Percentiles rank a stretch among this genome's conserved stretches.
phyloP scores from a whole-genome alignment of 1,140 invertebrate genomes.

The Coptotermes formosanus region DNA sequence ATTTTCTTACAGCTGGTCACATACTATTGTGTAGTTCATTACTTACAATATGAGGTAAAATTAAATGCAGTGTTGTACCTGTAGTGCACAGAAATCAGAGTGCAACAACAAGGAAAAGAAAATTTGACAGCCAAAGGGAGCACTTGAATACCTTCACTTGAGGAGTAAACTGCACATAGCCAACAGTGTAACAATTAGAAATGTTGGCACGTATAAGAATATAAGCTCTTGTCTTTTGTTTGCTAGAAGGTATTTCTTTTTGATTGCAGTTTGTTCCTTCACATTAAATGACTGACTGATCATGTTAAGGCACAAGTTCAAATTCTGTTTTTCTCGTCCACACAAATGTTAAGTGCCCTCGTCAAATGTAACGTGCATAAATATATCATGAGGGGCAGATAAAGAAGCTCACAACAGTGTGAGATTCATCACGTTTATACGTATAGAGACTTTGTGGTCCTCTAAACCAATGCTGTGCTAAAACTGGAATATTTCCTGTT shows the following conservation, averaged over 20 bases:
- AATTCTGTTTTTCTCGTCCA: not conserved
- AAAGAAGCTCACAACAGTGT: conserved; percentile 1
- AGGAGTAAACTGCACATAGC: conserved; percentile 1
- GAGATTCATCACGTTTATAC: not conserved
- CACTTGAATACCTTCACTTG: not conserved
- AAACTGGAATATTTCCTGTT: not conserved
- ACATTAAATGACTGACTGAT: conserved; percentile 9
- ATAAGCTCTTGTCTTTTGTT: not conserved
- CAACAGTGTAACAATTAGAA: not conserved
- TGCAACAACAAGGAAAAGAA: not conserved
- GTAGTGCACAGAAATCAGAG: not conserved
- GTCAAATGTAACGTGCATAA: not conserved
- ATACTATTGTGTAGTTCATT: not conserved
- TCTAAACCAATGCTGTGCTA: not conserved
- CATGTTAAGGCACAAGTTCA: conserved; percentile 11
- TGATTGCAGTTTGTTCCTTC: not conserved
- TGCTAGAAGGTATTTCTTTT: not conserved
- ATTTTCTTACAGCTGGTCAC: not conserved
- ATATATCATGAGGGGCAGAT: conserved; percentile 15
- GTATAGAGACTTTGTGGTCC: not conserved
- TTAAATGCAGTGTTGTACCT: not conserved
- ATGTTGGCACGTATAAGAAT: not conserved
- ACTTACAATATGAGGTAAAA: not conserved
- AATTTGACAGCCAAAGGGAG: not conserved
- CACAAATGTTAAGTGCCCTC: conserved; percentile 5